Base-by-base conservation (phyloP, 2,888 invertebrate species). In the Pelosia muscerda region DNA sequence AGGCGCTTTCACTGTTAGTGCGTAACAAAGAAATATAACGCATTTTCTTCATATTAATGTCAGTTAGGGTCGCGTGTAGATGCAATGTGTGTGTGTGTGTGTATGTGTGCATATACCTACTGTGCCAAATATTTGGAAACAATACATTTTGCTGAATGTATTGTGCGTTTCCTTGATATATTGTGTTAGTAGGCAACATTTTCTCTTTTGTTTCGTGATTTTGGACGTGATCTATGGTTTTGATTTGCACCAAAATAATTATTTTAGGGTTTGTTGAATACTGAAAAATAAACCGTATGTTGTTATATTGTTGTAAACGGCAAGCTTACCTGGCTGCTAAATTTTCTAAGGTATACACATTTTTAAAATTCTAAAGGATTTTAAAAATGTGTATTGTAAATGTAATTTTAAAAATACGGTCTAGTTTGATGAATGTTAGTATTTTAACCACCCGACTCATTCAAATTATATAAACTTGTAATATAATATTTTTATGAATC, bases 111-210 rank as follows among this genome's bases (percentile, higher is more conserved):
- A n/a, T n/a, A n/a, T n/a, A n/a, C n/a, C n/a, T n/a, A n/a, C n/a
- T 70, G 66, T 67, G 66, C 66, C 57, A 70, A 73, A 74, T 74
- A 65, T 72, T 66, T 57, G 66, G 74, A 67, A 68, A 73, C 69
- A 71, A 75, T 73, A 78, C 64, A 68, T 77, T 76, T 71, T 71
- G 23, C 53, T 34, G 68, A 67, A 79, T 78, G 74, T 78, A 81
- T 81, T 63, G 68, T 66, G 58, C 58, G 63, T 61, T 64, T 64
- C 49, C n/a, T 68, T 78, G 74, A 76, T 79, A 74, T 74, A 81
- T 78, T 68, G 61, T 69, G 69, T 75, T 71, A 70, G 69, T 65
- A 73, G 73, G 72, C 73, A 70, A 56, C 65, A 38, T 42, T 71
- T 67, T 69, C 75, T 71, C 73, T 72, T 78, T 79, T 70, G 69